Conservation (phyloP, 2,888 invertebrate species). For the Ceramica pisi region DNA sequence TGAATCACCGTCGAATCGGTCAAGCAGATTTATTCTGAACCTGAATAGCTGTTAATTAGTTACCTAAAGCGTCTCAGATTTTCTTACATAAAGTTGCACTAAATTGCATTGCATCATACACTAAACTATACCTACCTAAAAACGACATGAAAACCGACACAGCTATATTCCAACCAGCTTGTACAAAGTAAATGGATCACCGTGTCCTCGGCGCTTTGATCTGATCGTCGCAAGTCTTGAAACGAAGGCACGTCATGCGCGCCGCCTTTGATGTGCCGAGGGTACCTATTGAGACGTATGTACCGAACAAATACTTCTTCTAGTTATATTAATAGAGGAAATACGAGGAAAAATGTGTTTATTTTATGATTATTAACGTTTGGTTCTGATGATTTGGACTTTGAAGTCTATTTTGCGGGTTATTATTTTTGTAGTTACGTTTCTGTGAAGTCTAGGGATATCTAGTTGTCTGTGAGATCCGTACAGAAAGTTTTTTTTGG, state of each 20-base stretch:
- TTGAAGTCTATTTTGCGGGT: conserved; percentile 30
- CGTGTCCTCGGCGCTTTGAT: conserved; percentile 58
- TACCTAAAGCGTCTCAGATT: background rate
- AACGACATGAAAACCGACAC: conserved; percentile 25
- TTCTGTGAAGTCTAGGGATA: conserved; percentile 12
- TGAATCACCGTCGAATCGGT: background rate
- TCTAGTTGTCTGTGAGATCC: background rate
- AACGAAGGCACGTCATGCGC: conserved; percentile 30
- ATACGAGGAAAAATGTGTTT: conserved; percentile 54
- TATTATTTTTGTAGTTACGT: conserved; percentile 23
- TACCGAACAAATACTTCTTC: conserved; percentile 48
- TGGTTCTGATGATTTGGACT: conserved; percentile 29
- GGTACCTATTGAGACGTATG: conserved; percentile 38
- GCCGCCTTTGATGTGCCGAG: conserved; percentile 52
- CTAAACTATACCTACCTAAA: conserved; percentile 5
- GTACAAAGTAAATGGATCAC: conserved; percentile 61
- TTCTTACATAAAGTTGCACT: background rate
- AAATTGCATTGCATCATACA: conserved; percentile 6
- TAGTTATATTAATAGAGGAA: conserved; percentile 49
- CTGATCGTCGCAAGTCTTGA: conserved; percentile 22
- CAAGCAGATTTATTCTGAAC: background rate
- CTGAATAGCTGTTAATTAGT: background rate
- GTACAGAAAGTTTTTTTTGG: no score
- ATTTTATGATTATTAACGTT: conserved; percentile 42
- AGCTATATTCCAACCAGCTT: conserved; percentile 43